Conservation (phyloP, 2,797 vertebrate genomes). For the Amazona finschi region DNA sequence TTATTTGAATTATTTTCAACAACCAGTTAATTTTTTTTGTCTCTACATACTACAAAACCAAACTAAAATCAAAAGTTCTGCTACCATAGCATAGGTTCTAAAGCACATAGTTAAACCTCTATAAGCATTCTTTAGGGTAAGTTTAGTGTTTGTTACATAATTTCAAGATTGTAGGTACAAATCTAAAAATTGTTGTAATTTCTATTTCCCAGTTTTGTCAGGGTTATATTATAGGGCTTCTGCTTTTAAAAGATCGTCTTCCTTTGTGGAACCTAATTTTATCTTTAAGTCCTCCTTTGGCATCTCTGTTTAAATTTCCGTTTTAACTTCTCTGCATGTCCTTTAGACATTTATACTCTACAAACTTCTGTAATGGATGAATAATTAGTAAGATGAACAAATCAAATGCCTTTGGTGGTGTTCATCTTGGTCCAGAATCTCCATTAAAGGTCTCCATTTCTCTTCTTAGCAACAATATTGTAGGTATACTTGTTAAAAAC, state of each 20-base stretch:
- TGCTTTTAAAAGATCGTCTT: not conserved
- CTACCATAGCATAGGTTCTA: not conserved
- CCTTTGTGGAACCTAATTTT: not conserved
- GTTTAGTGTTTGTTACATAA: not conserved
- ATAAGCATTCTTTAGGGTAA: not conserved
- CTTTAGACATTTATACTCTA: not conserved
- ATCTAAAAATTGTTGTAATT: not conserved
- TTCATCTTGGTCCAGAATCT: not conserved
- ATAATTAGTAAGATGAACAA: not conserved
- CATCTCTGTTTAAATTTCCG: not conserved
- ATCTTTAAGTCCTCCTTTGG: not conserved
- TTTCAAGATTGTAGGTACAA: not conserved
- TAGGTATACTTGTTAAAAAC: not conserved
- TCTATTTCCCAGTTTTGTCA: not conserved
- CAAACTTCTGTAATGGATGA: not conserved
- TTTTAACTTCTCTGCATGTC: not conserved
- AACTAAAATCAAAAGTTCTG: not conserved
- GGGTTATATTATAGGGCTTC: not conserved
- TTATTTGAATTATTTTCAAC: not conserved
- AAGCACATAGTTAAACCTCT: not conserved
- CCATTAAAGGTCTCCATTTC: not conserved
- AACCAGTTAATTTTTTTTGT: not conserved
- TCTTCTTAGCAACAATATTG: not conserved
- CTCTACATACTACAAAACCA: not conserved
- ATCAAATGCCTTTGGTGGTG: not conserved